A percentile compares a stretch with the other conserved stretches of the same genome.
phyloP scores from a whole-genome alignment of 2,888 invertebrate genomes.

The Teleogryllus oceanicus region DNA sequence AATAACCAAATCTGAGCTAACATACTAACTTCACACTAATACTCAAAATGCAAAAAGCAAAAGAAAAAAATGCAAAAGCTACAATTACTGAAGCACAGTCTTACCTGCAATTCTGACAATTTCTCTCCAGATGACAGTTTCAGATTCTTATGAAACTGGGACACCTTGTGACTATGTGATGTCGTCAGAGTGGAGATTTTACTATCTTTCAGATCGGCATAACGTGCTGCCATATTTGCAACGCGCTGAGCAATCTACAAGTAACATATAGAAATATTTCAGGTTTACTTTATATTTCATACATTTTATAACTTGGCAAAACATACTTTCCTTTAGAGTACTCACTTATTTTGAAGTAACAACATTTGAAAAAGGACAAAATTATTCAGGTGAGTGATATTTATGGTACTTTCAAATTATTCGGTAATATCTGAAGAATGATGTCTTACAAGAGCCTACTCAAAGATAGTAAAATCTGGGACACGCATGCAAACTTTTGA shows the following conservation, averaged over 20 bases:
- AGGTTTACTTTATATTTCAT: no score
- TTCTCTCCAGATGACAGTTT: slow-evolving; percentile 82
- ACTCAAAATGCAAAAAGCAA: no score
- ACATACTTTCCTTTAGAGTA: no score
- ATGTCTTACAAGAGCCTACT: not conserved
- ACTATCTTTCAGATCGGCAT: slow-evolving; percentile 85
- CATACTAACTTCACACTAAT: no score
- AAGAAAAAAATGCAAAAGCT: no score
- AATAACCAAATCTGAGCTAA: no score
- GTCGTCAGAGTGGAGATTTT: slow-evolving; percentile 83
- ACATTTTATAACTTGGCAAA: no score
- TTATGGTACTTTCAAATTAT: no score
- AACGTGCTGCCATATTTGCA: slow-evolving; percentile 68
- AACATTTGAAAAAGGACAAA: no score
- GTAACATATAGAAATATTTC: slow-evolving; percentile 24
- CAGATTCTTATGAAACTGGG: slow-evolving; percentile 90
- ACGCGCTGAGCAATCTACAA: slow-evolving; percentile 56
- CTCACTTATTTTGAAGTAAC: no score
- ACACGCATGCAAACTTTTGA: not conserved
- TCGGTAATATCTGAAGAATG: no score
- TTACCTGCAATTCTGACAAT: slow-evolving; percentile 83
- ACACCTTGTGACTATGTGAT: slow-evolving; percentile 86
- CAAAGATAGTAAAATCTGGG: slow-evolving; percentile 11
- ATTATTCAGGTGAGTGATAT: no score
- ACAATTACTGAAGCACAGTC: slow-evolving; percentile 40